Percentiles rank a stretch among this genome's conserved stretches.
Conservation (phyloP, 2,113 vertebrate genomes). For the Burhinus bistriatus region DNA sequence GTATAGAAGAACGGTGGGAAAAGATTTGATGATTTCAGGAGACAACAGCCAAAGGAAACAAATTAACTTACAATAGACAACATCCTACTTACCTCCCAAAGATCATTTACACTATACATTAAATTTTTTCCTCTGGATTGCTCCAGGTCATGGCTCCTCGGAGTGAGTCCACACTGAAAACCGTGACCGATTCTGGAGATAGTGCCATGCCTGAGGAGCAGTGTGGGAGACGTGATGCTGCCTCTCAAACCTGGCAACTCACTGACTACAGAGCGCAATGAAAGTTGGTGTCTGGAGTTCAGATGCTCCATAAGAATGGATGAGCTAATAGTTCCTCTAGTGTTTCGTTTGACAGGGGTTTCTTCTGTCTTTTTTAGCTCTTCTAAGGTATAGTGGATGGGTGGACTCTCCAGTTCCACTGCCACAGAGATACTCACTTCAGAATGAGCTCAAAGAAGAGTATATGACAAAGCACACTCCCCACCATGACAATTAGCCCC, state of each 20-base stretch:
- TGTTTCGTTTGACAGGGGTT: background rate
- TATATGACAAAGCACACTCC: background rate
- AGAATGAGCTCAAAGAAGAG: background rate
- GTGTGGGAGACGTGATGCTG: fast-evolving
- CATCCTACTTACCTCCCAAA: background rate
- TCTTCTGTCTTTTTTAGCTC: background rate
- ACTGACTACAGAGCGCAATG: background rate
- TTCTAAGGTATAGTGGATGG: background rate
- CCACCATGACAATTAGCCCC: background rate
- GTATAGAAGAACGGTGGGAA: background rate
- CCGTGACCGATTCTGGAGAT: background rate
- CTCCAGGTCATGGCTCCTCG: background rate
- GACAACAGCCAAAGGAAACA: background rate
- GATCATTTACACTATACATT: background rate
- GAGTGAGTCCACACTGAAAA: background rate
- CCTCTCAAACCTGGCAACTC: background rate
- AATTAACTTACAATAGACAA: background rate
- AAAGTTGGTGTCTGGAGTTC: background rate
- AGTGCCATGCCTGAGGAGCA: background rate
- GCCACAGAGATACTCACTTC: background rate
- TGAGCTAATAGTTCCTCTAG: background rate
- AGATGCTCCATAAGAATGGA: background rate
- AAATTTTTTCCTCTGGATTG: background rate
- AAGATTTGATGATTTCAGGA: background rate
- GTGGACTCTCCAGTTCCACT: background rate